These are phyloP conservation scores for Agonopterix arenella DNA, from an alignment of 2,888 invertebrate genomes.

Conservation along the genomic window DNA sequence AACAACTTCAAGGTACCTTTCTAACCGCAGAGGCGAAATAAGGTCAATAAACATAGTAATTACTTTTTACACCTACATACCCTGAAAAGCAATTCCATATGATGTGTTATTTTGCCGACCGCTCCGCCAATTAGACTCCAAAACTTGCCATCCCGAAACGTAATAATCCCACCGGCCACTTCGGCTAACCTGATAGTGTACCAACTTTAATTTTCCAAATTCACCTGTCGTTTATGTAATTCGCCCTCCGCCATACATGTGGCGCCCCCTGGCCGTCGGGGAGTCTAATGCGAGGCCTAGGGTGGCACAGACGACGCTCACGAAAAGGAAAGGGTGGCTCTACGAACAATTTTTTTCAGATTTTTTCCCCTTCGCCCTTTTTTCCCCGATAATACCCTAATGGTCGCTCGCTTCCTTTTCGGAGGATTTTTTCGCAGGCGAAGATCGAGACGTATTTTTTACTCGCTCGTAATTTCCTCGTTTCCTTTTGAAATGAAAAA, in stretches of 20 bases:
- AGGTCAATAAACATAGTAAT: too few species aligned
- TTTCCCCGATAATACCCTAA: slow-evolving; percentile 75
- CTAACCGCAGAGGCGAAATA: too few species aligned
- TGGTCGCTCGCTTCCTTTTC: slow-evolving; percentile 75
- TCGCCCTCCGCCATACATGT: slow-evolving; percentile 48
- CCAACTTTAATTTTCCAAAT: slow-evolving; percentile 72
- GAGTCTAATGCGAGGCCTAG: slow-evolving; percentile 57
- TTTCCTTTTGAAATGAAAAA: slow-evolving; percentile 62
- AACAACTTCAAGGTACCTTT: too few species aligned
- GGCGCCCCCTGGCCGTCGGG: slow-evolving; percentile 47
- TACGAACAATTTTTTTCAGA: slow-evolving; percentile 69
- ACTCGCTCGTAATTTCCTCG: slow-evolving; percentile 64
- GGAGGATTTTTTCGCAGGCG: slow-evolving; percentile 54
- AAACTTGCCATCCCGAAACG: slow-evolving; percentile 13
- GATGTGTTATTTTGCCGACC: slow-evolving; percentile 5
- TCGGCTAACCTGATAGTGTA: slow-evolving; percentile 36
- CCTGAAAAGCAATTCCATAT: slow-evolving; percentile 2
- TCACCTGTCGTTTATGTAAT: slow-evolving; percentile 72
- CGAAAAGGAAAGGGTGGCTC: slow-evolving; percentile 72
- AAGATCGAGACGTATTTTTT: slow-evolving; percentile 73
- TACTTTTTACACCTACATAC: neutral
- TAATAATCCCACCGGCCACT: slow-evolving; percentile 26
- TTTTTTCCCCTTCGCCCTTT: slow-evolving; percentile 61
- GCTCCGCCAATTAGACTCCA: slow-evolving; percentile 11
- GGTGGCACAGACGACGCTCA: slow-evolving; percentile 59